These are phyloP conservation scores for Diadema setosum DNA, from an alignment of 35 echinoderm and acorn worm genomes.

Conservation along the genomic window DNA sequence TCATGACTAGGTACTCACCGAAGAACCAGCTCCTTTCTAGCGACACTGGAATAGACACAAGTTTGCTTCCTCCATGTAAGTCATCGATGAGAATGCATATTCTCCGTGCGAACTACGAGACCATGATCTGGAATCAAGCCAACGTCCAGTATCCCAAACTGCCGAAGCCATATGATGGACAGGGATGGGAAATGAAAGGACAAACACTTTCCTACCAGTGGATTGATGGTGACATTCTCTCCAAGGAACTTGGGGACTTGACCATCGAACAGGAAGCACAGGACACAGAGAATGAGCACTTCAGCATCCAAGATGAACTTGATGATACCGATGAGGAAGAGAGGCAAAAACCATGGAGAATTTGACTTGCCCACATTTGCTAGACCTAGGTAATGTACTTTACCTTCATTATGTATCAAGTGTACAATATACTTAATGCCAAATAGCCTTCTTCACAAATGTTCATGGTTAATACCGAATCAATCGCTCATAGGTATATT, in stretches of 20 bases:
- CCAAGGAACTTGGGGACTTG: not conserved
- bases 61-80: slow-evolving; percentile 18
- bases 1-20: slow-evolving; percentile 17
- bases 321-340: no score
- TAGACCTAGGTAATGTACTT: no score
- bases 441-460: no score
- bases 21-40: slow-evolving; percentile 10
- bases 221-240: slow-evolving; percentile 1
- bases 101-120: not conserved
- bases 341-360: no score
- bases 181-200: not conserved
- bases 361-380: no score
- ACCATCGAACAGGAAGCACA: no score
- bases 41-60: slow-evolving; percentile 16
- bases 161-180: not conserved
- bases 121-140: not conserved
- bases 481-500: no score
- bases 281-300: no score
- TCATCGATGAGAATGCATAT: slow-evolving; percentile 7
- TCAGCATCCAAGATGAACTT: no score
- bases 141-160: not conserved
- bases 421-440: no score
- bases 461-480: no score
- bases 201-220: not conserved
- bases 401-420: no score